These are phyloP conservation scores for Chrysemys picta DNA, from an alignment of 2,113 vertebrate species.

Conservation along the genomic window DNA sequence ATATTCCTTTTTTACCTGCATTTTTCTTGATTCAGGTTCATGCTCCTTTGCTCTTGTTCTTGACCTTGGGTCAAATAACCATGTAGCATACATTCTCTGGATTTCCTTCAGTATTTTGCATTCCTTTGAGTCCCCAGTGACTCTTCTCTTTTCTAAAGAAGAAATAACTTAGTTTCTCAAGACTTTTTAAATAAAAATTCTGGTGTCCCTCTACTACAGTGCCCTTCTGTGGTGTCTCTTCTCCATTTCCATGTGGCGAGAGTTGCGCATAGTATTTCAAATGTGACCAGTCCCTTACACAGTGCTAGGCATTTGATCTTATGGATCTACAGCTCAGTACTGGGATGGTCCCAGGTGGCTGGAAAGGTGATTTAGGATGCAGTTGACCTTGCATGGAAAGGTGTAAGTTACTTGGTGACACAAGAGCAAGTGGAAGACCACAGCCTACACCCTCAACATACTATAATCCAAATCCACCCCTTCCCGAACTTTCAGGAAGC, in stretches of 20 bases:
- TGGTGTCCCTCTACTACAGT: not conserved
- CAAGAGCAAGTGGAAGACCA: not conserved
- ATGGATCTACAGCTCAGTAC: not conserved
- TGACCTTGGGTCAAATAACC: conserved; percentile 18
- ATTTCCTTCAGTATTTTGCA: conserved; percentile 31
- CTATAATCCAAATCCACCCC: rapidly evolving
- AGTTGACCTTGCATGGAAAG: conserved; percentile 10
- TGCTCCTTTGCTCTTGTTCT: conserved; percentile 1
- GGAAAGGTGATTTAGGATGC: not conserved
- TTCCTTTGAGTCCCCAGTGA: conserved; percentile 1
- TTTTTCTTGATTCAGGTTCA: conserved; percentile 29
- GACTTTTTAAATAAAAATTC: conserved; percentile 13
- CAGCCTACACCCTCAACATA: not conserved
- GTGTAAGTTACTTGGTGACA: not conserved
- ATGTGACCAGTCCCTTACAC: not conserved
- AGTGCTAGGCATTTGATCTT: not conserved
- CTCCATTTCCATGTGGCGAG: not conserved
- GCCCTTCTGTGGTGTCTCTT: not conserved
- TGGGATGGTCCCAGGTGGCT: too few relatives aligned
- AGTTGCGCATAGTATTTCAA: not conserved
- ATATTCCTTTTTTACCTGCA: not conserved
- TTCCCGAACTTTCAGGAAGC: not conserved
- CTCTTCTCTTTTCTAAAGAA: not conserved
- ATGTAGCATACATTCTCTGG: conserved; percentile 2
- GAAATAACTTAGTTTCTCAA: conserved; percentile 15